Percentiles rank a stretch among this genome's conserved stretches.
phyloP scores from a whole-genome alignment of 37 sponge, comb jelly and placozoan species.

The Ephydatia muelleri region DNA sequence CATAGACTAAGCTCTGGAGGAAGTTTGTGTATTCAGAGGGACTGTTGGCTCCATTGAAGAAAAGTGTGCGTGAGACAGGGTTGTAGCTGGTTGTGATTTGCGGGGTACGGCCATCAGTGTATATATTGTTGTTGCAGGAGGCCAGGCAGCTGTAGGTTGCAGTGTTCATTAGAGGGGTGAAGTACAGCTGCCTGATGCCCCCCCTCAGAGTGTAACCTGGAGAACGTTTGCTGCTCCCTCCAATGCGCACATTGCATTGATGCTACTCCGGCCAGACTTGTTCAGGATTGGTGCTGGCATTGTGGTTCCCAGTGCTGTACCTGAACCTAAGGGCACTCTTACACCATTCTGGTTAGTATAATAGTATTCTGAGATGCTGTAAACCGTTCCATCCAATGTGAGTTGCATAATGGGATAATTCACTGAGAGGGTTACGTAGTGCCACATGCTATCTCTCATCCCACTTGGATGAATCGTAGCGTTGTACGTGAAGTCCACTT shows the following conservation, averaged over 20 bases:
- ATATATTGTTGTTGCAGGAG: conserved; percentile 44
- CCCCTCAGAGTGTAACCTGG: conserved; percentile 14
- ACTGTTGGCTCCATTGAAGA: conserved; percentile 18
- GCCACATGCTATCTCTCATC: conserved; percentile 50
- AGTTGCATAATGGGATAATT: conserved; percentile 27
- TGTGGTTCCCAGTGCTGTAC: not conserved
- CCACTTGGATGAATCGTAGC: conserved; percentile 4
- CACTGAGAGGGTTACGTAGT: conserved; percentile 38
- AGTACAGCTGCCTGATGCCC: conserved; percentile 27
- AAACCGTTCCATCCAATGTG: conserved; percentile 39
- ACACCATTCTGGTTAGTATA: conserved; percentile 7
- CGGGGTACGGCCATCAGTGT: not conserved
- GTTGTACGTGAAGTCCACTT: conserved; percentile 54
- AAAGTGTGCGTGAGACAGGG: conserved; percentile 37
- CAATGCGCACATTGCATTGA: conserved; percentile 27
- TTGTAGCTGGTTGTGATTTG: conserved; percentile 30
- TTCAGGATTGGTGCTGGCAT: conserved; percentile 57
- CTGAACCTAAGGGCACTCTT: not conserved
- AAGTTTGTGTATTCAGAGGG: conserved; percentile 36
- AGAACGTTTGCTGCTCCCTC: conserved; percentile 29
- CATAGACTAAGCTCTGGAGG: conserved; percentile 31
- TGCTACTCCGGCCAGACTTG: conserved; percentile 9
- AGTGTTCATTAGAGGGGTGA: conserved; percentile 17
- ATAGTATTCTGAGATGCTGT: conserved; percentile 18
- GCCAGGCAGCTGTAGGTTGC: conserved; percentile 42